These are phyloP conservation scores for Acronicta alni DNA, from an alignment of 2,888 invertebrate genomes.

Conservation along the genomic window DNA sequence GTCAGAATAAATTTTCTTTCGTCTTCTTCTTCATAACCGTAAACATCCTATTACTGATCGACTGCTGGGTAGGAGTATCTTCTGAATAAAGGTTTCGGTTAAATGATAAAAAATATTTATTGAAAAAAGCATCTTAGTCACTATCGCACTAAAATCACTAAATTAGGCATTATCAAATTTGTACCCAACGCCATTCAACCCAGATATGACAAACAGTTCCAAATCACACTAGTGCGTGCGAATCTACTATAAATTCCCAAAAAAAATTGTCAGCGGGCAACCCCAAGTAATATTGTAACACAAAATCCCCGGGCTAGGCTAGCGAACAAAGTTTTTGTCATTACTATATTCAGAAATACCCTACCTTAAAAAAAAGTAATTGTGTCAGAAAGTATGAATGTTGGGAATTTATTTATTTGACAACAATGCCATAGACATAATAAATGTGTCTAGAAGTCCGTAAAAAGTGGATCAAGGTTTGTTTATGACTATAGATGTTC, in stretches of 20 bases:
- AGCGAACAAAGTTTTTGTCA: conserved; percentile 58
- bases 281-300: conserved; percentile 62
- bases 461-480: conserved; percentile 3
- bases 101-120: no score
- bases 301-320: conserved; percentile 33
- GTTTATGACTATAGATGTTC: conserved; percentile 8
- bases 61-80: no score
- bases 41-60: no score
- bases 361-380: conserved; percentile 17
- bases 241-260: conserved; percentile 74
- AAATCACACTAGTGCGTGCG: conserved; percentile 84
- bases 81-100: no score
- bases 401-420: conserved; percentile 34
- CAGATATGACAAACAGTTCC: conserved; percentile 75
- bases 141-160: conserved; percentile 48
- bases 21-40: no score
- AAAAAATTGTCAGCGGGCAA: conserved; percentile 65
- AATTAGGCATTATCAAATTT: conserved; percentile 65
- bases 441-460: conserved; percentile 21
- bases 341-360: conserved; percentile 47
- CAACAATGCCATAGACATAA: conserved; percentile 22
- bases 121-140: conserved; percentile 42
- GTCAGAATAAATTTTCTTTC: no score
- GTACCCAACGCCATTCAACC: conserved; percentile 56
- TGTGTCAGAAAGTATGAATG: conserved; percentile 29